phyloP scores from a whole-genome alignment of 2,113 vertebrate species.

The Orcinus orca region DNA sequence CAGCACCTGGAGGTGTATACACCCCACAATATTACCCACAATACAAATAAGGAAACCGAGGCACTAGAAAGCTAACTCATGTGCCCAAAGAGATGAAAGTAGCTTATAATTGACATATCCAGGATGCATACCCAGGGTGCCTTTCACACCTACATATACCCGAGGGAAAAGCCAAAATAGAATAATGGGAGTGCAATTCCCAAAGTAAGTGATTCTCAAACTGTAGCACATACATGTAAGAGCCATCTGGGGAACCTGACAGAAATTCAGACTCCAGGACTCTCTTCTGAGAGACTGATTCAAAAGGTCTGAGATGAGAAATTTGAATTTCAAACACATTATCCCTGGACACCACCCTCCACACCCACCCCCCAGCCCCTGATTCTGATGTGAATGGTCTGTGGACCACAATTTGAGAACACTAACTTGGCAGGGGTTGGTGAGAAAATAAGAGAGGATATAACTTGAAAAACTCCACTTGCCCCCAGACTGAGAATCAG shows the following conservation, averaged over 20 bases:
- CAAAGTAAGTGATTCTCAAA: background rate
- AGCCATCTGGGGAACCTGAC: background rate
- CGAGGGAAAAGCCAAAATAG: background rate
- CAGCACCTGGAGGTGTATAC: background rate
- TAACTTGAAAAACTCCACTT: background rate
- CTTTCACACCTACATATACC: background rate
- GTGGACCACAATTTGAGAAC: background rate
- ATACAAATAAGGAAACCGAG: background rate
- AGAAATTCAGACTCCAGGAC: background rate
- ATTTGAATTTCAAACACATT: background rate
- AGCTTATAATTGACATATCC: background rate
- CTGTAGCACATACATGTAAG: background rate
- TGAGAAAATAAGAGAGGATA: background rate
- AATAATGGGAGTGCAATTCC: background rate
- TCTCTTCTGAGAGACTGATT: background rate
- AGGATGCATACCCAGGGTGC: background rate
- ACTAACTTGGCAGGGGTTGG: background rate
- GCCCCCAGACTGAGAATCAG: background rate
- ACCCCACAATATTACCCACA: background rate
- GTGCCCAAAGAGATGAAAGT: background rate
- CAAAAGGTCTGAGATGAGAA: background rate
- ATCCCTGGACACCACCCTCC: background rate
- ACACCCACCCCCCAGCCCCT: fast-evolving
- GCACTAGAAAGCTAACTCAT: background rate
- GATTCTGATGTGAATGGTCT: background rate